A percentile compares a stretch with the other conserved stretches of the same genome.
phyloP scores from a whole-genome alignment of 1,140 invertebrate species.

The Lasioglossum albipes region DNA sequence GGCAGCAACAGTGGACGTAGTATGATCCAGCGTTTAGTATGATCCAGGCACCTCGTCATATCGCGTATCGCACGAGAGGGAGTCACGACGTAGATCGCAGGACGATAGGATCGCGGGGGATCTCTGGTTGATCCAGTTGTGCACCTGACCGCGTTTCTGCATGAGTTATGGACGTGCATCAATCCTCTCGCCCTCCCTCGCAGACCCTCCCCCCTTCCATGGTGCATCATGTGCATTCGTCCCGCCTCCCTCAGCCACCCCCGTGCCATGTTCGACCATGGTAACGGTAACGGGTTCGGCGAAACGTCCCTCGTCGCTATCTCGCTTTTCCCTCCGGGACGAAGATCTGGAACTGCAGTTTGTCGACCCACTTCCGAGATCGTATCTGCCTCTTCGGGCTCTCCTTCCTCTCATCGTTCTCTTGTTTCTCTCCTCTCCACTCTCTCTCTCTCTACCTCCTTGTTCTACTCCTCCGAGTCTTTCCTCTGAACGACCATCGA shows the following conservation, averaged over 20 bases:
- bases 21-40: too few relatives aligned
- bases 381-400: constrained; percentile 38
- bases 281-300: constrained; percentile 58
- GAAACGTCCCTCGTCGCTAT: constrained; percentile 56
- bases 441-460: neutral
- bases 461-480: too few relatives aligned
- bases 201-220: neutral
- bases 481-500: too few relatives aligned
- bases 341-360: constrained; percentile 46
- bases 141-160: constrained; percentile 75
- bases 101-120: constrained; percentile 66
- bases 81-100: constrained; percentile 67
- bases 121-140: constrained; percentile 74
- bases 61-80: constrained; percentile 50
- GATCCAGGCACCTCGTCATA: constrained; percentile 58
- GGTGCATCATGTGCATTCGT: constrained; percentile 16
- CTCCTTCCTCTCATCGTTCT: constrained; percentile 17
- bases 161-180: constrained; percentile 70
- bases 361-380: constrained; percentile 58
- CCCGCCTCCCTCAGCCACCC: constrained; percentile 48
- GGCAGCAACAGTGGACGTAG: constrained; percentile 24
- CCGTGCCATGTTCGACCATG: constrained; percentile 26
- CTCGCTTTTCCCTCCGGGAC: constrained; percentile 56
- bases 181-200: constrained; percentile 53
- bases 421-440: neutral